phyloP scores from a whole-genome alignment of 2,797 vertebrate genomes.

The Gymnoscopelus microlampas region DNA sequence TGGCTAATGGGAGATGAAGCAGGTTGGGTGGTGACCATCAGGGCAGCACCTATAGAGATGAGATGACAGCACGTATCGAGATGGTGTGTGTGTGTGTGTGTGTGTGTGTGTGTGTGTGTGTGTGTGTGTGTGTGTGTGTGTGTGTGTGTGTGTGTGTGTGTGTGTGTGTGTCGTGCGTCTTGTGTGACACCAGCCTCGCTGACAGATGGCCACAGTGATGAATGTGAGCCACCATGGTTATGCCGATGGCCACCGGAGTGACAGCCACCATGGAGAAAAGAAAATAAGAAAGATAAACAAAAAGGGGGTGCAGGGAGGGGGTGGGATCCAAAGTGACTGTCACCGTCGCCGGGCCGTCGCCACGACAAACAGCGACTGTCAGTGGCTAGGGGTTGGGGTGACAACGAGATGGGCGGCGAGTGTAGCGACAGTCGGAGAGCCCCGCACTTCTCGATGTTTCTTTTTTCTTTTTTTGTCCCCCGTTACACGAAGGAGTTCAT shows the following conservation, averaged over 20 bases:
- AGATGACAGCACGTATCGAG: slow-evolving; percentile 19
- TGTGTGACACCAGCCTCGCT: slow-evolving; percentile 57
- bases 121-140: too few species aligned
- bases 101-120: too few species aligned
- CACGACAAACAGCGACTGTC: neutral
- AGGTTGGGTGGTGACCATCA: neutral
- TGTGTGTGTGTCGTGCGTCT: neutral
- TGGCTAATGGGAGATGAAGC: neutral
- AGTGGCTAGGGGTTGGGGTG: neutral
- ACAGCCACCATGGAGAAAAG: slow-evolving; percentile 41
- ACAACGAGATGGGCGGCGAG: too few species aligned
- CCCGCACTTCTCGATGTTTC: neutral
- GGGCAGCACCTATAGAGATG: slow-evolving; percentile 56
- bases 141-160: too few species aligned
- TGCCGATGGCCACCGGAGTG: slow-evolving; percentile 36
- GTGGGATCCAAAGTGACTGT: slow-evolving; percentile 49
- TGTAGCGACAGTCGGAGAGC: neutral
- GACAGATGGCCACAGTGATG: slow-evolving; percentile 48
- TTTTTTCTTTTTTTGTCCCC: slow-evolving; percentile 22
- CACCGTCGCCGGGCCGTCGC: slow-evolving; percentile 56
- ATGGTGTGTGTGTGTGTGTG: too few species aligned
- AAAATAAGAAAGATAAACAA: neutral
- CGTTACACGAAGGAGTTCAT: slow-evolving; percentile 98
- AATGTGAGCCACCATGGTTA: slow-evolving; percentile 2
- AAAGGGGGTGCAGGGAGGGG: slow-evolving; percentile 5